Evolutionary conservation across 2,113 vertebrate species (phyloP).

Genomic region (Felis catus): F.catus_Fca126_mat1.0 CM031416.1:145252501-145253000

Average conservation of each 20-base stretch:
- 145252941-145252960: background rate
- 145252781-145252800: background rate
- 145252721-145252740: slow-evolving; percentile 12
- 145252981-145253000: background rate
- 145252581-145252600: slow-evolving; percentile 58
- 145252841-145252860: background rate
- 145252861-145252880: background rate
- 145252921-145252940: background rate
- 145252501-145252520: slow-evolving; percentile 28
- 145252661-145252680: background rate
- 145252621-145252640: slow-evolving; percentile 75
- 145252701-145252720: slow-evolving; percentile 26
- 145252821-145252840: background rate
- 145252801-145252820: background rate
- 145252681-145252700: background rate
- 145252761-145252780: slow-evolving; percentile 34
- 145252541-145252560: slow-evolving; percentile 48
- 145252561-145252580: slow-evolving; percentile 58
- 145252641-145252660: slow-evolving; percentile 70
- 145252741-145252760: slow-evolving; percentile 22
- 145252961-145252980: background rate
- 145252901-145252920: rapidly evolving
- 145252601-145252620: slow-evolving; percentile 71
- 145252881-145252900: background rate
- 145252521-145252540: slow-evolving; percentile 46